These are phyloP conservation scores for Petrocephalus microphthalmus DNA, from an alignment of 2,113 vertebrate genomes.

Conservation along the genomic window DNA sequence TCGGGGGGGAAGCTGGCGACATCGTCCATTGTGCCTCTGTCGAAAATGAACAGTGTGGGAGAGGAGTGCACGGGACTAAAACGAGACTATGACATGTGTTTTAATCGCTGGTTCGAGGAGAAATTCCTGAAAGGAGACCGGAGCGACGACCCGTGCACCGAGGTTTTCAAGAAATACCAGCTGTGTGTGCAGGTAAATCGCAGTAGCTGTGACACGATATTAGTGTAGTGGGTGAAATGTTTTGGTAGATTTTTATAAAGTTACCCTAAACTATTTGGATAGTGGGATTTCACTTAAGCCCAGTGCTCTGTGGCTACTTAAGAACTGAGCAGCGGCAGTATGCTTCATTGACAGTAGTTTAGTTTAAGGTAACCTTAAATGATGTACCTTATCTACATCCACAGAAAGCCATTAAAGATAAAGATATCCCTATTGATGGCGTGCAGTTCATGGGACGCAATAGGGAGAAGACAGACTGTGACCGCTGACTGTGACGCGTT, in stretches of 20 bases:
- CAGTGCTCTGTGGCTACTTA: neutral
- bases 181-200: slow-evolving; percentile 77
- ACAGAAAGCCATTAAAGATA: slow-evolving; percentile 93
- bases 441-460: slow-evolving; percentile 90
- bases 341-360: neutral
- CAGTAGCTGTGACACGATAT: neutral
- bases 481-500: slow-evolving; percentile 60
- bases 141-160: slow-evolving; percentile 80
- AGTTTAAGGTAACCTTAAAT: neutral
- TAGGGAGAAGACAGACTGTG: slow-evolving; percentile 80
- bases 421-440: slow-evolving; percentile 92
- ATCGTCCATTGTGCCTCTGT: neutral
- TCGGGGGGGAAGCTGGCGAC: neutral
- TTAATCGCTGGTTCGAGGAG: slow-evolving; percentile 98
- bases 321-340: neutral
- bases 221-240: neutral
- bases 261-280: neutral
- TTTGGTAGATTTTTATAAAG: neutral
- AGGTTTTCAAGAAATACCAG: slow-evolving; percentile 86
- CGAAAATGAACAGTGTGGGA: slow-evolving; percentile 89
- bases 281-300: too few species aligned
- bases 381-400: slow-evolving; percentile 12
- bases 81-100: slow-evolving; percentile 92
- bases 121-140: slow-evolving; percentile 92
- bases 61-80: slow-evolving; percentile 92